Evolutionary conservation across 2,888 invertebrate genomes (phyloP).

Genomic region (Hermaeophaga mercurialis): DNA sequence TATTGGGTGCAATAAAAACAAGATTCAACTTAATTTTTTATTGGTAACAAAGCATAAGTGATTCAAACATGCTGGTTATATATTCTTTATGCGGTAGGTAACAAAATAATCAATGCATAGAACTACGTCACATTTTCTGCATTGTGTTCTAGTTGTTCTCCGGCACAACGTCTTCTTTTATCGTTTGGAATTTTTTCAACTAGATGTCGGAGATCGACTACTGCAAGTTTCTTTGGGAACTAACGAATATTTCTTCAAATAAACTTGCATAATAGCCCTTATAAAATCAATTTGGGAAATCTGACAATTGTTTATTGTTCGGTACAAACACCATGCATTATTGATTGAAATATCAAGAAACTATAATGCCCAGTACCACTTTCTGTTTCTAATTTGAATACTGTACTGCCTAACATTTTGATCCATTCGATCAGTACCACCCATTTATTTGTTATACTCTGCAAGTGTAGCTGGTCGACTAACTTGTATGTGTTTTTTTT

Average conservation of each 20-base stretch:
- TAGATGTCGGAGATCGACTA: constrained; percentile 18
- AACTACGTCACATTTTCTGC: constrained; percentile 13
- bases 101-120: constrained; percentile 9
- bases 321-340: constrained; percentile 12
- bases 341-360: constrained; percentile 3
- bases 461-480: background rate
- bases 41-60: too few relatives aligned
- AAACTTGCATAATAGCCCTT: constrained; percentile 28
- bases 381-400: constrained; percentile 8
- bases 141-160: constrained; percentile 14
- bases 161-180: constrained; percentile 30
- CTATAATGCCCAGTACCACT: constrained; percentile 24
- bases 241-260: constrained; percentile 25
- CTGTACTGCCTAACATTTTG: constrained; percentile 2
- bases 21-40: too few relatives aligned
- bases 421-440: constrained; percentile 14
- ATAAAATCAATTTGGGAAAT: constrained; percentile 23
- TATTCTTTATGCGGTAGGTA: too few relatives aligned
- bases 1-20: too few relatives aligned
- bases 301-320: background rate
- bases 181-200: constrained; percentile 21
- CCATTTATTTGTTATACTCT: constrained; percentile 13
- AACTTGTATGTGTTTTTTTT: constrained; percentile 9
- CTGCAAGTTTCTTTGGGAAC: too few relatives aligned
- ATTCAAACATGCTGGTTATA: too few relatives aligned